Conservation (phyloP, 2,113 vertebrate species). For the Oophaga pumilio region DNA sequence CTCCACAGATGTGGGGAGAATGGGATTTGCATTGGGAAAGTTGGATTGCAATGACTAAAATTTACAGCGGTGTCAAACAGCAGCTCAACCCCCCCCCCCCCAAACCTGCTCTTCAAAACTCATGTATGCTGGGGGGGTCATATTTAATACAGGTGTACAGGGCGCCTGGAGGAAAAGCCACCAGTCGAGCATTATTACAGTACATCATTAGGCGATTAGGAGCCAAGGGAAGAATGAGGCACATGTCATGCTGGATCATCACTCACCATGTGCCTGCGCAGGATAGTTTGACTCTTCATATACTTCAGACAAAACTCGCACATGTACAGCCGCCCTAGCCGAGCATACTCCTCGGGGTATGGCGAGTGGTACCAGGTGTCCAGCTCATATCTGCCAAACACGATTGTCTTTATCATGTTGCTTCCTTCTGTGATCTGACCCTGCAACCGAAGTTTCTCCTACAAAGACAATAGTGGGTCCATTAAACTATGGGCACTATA, state of each 20-base stretch:
- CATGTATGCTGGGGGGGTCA: no score
- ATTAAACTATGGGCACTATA: no score
- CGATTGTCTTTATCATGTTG: constrained; percentile 98
- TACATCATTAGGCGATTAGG: no score
- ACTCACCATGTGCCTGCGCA: constrained; percentile 93
- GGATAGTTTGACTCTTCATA: constrained; percentile 99
- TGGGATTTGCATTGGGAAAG: no score
- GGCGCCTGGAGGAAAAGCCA: no score
- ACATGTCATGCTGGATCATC: background rate
- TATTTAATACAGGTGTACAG: no score
- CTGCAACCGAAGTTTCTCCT: constrained; percentile 96
- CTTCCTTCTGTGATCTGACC: constrained; percentile 97
- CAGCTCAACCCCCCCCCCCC: no score
- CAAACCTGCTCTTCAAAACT: no score
- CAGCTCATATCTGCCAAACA: constrained; percentile 96
- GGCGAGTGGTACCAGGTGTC: constrained; percentile 99
- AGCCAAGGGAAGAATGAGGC: background rate
- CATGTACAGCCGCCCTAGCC: constrained; percentile 94
- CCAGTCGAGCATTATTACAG: no score
- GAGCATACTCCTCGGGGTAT: constrained; percentile 96
- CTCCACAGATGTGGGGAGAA: no score
- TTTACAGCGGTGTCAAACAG: no score
- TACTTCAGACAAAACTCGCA: constrained; percentile 99
- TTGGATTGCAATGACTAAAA: no score
- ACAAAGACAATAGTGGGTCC: background rate